These are phyloP conservation scores for Apogon hyalosoma DNA, from an alignment of 2,797 vertebrate species.

Conservation along the genomic window DNA sequence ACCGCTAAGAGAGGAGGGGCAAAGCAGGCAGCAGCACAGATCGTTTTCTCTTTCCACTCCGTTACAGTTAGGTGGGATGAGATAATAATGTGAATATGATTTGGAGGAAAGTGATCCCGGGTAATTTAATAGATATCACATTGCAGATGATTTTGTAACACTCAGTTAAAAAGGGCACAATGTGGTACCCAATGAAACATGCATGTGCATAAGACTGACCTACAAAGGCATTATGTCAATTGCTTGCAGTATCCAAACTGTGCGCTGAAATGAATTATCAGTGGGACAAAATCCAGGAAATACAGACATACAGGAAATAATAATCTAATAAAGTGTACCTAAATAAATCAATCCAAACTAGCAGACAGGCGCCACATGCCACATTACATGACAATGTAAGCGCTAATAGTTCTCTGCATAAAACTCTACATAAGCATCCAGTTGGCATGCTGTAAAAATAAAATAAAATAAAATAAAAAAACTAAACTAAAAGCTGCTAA, in stretches of 20 bases:
- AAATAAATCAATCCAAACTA: conserved; percentile 10
- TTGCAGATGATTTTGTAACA: conserved; percentile 31
- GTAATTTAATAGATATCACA: conserved; percentile 54
- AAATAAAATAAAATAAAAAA: background rate
- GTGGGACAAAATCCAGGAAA: conserved; percentile 21
- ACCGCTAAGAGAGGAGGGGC: conserved; percentile 22
- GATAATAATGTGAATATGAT: conserved; percentile 59
- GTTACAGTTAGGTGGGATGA: conserved; percentile 48
- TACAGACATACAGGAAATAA: conserved; percentile 24
- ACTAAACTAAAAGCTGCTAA: conserved; percentile 53
- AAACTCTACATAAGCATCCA: conserved; percentile 45
- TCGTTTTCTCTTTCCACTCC: conserved; percentile 52
- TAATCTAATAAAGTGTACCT: conserved; percentile 2
- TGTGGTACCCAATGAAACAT: conserved; percentile 5
- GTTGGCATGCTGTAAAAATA: conserved; percentile 49
- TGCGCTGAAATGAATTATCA: conserved; percentile 23
- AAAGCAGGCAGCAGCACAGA: conserved; percentile 23
- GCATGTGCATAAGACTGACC: conserved; percentile 4
- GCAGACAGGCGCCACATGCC: conserved; percentile 19
- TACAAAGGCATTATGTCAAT: conserved; percentile 6
- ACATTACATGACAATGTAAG: conserved; percentile 19
- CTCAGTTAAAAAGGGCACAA: conserved; percentile 4
- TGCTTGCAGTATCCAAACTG: conserved; percentile 23
- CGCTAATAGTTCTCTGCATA: conserved; percentile 49
- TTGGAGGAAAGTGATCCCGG: conserved; percentile 42